Evolutionary conservation across 2,888 invertebrate genomes (phyloP).

Genomic region (Dryadula phaetusa): DNA sequence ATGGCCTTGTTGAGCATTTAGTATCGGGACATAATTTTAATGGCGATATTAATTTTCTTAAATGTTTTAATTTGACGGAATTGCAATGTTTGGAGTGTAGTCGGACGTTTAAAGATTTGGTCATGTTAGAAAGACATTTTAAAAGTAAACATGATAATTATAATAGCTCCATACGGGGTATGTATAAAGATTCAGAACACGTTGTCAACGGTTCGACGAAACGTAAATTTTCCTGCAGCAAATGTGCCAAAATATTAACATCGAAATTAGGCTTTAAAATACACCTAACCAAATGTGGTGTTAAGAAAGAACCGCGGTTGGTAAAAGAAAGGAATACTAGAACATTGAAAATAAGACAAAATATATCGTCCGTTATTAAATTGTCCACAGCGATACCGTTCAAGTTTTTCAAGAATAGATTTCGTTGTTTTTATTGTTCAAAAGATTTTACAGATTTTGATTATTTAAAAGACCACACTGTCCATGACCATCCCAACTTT

Average conservation of each 20-base stretch:
- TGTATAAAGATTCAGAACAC: not conserved
- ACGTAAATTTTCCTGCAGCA: slow-evolving; percentile 33
- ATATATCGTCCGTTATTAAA: slow-evolving; percentile 50
- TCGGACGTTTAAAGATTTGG: slow-evolving; percentile 29
- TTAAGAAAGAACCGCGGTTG: slow-evolving; percentile 32
- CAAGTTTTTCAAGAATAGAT: slow-evolving; percentile 56
- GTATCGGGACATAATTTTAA: slow-evolving; percentile 39
- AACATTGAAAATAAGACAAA: slow-evolving; percentile 43
- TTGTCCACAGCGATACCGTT: slow-evolving; percentile 58
- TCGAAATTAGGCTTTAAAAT: slow-evolving; percentile 43
- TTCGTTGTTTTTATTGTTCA: slow-evolving; percentile 58
- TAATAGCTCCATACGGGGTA: not conserved
- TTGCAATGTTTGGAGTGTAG: slow-evolving; percentile 49
- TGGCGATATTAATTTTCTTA: slow-evolving; percentile 21
- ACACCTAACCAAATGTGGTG: slow-evolving; percentile 40
- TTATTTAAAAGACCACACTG: slow-evolving; percentile 50
- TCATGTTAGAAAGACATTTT: slow-evolving; percentile 31
- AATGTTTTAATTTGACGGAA: slow-evolving; percentile 41
- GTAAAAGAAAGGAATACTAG: slow-evolving; percentile 33
- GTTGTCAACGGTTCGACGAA: slow-evolving; percentile 10
- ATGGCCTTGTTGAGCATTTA: slow-evolving; percentile 48
- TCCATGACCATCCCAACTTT: slow-evolving; percentile 45
- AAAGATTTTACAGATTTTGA: slow-evolving; percentile 52
- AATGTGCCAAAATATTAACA: slow-evolving; percentile 41
- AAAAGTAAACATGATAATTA: slow-evolving; percentile 22